Evolutionary conservation across 1,140 invertebrate species (phyloP).

Genomic region (Triops cancriformis): DNA sequence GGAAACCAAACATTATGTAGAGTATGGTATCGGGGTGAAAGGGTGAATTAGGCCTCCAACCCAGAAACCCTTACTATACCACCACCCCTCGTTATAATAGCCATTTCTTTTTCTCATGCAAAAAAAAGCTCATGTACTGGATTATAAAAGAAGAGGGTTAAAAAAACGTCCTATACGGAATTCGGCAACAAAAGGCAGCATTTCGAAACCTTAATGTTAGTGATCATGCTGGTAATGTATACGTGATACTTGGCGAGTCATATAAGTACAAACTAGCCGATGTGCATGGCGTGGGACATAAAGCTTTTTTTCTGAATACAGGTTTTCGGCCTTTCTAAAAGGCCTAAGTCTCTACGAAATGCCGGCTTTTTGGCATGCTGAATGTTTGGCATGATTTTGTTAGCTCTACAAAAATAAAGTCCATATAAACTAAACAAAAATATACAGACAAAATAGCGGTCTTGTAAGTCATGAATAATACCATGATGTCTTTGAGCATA

Average conservation of each 20-base stretch:
- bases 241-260: neutral
- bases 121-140: neutral
- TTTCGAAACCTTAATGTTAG: neutral
- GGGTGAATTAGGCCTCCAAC: neutral
- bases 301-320: neutral
- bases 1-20: neutral
- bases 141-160: neutral
- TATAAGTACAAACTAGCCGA: neutral
- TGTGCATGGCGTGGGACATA: neutral
- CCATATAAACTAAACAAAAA: neutral
- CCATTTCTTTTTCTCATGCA: neutral
- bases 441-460: neutral
- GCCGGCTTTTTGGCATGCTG: neutral
- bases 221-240: conserved; percentile 14
- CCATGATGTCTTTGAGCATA: conserved; percentile 5
- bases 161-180: neutral
- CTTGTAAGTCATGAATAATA: neutral
- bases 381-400: conserved; percentile 10
- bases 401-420: neutral
- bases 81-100: neutral
- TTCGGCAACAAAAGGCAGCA: neutral
- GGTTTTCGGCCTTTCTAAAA: neutral
- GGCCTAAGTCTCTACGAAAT: neutral
- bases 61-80: neutral
- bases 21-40: neutral